Conservation (phyloP, 2,797 vertebrate genomes). For the Nasua narica region DNA sequence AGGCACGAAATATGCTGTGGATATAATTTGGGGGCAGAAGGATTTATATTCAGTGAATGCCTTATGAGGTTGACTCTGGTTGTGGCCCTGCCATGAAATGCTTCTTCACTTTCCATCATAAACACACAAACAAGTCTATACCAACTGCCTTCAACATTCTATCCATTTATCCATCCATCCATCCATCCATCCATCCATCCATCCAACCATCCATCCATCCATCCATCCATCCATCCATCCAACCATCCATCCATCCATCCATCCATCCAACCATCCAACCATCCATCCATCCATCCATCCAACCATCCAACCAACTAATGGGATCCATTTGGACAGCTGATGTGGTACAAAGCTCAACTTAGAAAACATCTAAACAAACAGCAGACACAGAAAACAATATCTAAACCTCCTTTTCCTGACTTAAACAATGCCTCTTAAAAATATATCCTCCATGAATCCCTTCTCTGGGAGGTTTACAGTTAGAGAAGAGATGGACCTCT, state of each 20-base stretch:
- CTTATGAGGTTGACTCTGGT: background rate
- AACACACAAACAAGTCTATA: background rate
- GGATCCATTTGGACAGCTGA: background rate
- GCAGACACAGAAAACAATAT: background rate
- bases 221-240: background rate
- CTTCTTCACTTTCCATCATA: background rate
- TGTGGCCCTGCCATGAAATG: background rate
- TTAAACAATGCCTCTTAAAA: background rate
- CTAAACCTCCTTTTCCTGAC: background rate
- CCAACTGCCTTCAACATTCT: background rate
- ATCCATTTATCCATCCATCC: background rate
- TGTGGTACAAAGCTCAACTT: background rate
- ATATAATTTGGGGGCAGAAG: background rate
- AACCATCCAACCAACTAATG: background rate
- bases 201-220: background rate
- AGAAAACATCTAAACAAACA: background rate
- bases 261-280: background rate
- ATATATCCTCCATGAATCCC: background rate
- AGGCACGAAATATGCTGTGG: background rate
- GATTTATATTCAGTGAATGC: background rate
- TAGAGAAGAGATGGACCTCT: background rate
- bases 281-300: background rate
- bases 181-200: background rate
- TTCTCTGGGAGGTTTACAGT: background rate
- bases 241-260: background rate